Evolutionary conservation across 2,888 invertebrate species (phyloP).

Genomic region (Plemyria rubiginata): DNA sequence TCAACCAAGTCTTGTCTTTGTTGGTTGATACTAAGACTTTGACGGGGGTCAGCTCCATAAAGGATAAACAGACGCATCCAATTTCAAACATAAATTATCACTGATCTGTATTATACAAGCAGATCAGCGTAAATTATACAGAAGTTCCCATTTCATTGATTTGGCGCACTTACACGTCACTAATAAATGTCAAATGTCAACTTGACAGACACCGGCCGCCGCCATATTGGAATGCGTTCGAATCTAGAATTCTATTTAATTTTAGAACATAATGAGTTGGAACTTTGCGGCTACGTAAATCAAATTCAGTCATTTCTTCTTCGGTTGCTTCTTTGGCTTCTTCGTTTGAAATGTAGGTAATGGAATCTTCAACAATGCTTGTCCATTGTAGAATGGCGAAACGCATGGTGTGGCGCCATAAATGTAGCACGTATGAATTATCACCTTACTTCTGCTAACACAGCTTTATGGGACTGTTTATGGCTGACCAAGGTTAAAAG

Average conservation of each 20-base stretch:
- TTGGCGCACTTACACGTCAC: constrained; percentile 3
- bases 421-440: constrained; percentile 14
- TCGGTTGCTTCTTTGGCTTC: neutral
- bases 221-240: constrained; percentile 13
- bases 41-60: too few species aligned
- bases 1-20: too few species aligned
- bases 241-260: constrained; percentile 11
- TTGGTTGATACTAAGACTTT: too few species aligned
- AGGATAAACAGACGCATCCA: too few species aligned
- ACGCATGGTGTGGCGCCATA: neutral
- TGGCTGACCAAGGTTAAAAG: constrained; percentile 10
- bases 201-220: neutral
- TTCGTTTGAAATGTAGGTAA: constrained; percentile 3
- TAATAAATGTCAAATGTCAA: constrained; percentile 16
- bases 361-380: constrained; percentile 6
- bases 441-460: constrained; percentile 24
- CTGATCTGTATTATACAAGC: too few species aligned
- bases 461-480: constrained; percentile 19
- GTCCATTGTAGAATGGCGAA: neutral
- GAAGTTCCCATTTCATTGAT: neutral
- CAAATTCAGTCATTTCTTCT: neutral
- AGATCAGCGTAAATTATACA: too few species aligned
- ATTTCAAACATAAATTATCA: too few species aligned
- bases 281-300: constrained; percentile 5
- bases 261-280: neutral